Base-by-base conservation (phyloP, 2,888 invertebrate genomes). In the Laothoe populi region DNA sequence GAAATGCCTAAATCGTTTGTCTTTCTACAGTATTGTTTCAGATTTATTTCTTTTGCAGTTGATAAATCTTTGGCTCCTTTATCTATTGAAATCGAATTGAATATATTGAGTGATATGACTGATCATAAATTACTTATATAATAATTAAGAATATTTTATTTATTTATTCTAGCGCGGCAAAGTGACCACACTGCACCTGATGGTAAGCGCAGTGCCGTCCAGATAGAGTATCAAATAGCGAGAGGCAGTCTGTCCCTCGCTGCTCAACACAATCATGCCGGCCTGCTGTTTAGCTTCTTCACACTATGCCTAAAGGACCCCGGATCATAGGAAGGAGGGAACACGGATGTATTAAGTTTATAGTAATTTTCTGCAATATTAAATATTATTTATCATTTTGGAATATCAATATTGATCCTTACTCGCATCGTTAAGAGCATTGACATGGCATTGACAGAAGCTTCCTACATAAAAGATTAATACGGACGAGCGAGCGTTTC, bases 351-450 rank as follows among this genome's bases (percentile, higher is more conserved):
- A 58, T 23, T 40, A 53, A 60, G 26, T 42, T 40, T 49, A 26
- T 26, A 16, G 42, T 53, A 42, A 40, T 19, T 63, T 62, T n/a
- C n/a, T 57, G 62, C 48, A 53, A 63, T 59, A 74, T 70, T 68
- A 64, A 59, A 49, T 63, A 68, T 67, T 66, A 66, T 75, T 78
- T n/a, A n/a, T n/a, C n/a, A n/a, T n/a, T 75, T 75, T 65, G 76
- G 67, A 71, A 74, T 79, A 85, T 84, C 80, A 79, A 70, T 70
- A 76, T 79, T 83, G 87, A 88, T 86, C 80, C 80, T 64, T 66
- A 67, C 71, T 67, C 68, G 73, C 67, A 78, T 83, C 76, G 70
- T 74, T 78, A 58, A 65, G 38, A 38, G 38, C 4, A 10, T 1
- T 26, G 26, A 4, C 3, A 26, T 3, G 69, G 45, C 69, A 68